Percentiles rank a stretch among this genome's conserved stretches.
Conservation (phyloP, 2,888 invertebrate genomes). For the Andrena chrysosceles region DNA sequence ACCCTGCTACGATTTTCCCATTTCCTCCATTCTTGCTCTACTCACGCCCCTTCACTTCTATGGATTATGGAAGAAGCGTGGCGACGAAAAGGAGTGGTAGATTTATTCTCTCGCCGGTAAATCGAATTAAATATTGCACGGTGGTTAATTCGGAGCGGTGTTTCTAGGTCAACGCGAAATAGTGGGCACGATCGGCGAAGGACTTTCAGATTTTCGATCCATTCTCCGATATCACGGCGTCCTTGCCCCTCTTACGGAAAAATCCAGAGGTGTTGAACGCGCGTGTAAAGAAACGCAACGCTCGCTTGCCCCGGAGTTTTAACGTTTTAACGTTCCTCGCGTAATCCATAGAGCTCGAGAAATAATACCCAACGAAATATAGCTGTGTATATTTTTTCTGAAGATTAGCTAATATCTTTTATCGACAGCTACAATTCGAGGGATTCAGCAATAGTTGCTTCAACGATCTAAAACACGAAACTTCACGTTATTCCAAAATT, state of each 20-base stretch:
- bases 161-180: conserved; percentile 32
- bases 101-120: neutral
- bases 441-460: too few relatives aligned
- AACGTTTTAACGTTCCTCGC: neutral
- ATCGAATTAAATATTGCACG: neutral
- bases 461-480: neutral
- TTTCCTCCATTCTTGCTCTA: too few relatives aligned
- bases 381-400: too few relatives aligned
- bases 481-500: too few relatives aligned
- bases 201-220: conserved; percentile 57
- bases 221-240: conserved; percentile 38
- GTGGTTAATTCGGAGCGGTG: neutral
- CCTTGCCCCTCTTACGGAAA: conserved; percentile 28
- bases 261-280: neutral
- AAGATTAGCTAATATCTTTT: too few relatives aligned
- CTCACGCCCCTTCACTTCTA: neutral
- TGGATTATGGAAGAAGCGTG: neutral
- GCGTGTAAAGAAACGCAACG: neutral
- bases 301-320: neutral
- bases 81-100: neutral
- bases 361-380: too few relatives aligned
- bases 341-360: neutral
- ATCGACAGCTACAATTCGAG: too few relatives aligned
- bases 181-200: conserved; percentile 20
- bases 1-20: neutral